phyloP scores from a whole-genome alignment of 2,888 invertebrate genomes.

The Xanthia icteritia region DNA sequence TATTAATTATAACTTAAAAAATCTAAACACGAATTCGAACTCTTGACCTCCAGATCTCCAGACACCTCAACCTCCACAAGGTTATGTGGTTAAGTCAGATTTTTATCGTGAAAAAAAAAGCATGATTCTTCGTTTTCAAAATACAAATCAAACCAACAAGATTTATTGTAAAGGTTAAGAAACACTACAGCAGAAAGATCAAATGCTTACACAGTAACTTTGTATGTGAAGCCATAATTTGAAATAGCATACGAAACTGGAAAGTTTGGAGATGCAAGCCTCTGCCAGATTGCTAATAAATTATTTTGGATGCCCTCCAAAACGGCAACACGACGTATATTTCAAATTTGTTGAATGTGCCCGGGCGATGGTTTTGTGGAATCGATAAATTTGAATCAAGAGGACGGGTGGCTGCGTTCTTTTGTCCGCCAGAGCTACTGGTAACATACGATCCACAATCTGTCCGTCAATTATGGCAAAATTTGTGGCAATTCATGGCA shows the following conservation, averaged over 20 bases:
- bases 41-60: conserved; percentile 6
- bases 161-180: conserved; percentile 29
- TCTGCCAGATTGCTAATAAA: conserved; percentile 61
- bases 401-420: not conserved
- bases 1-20: not conserved
- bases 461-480: not conserved
- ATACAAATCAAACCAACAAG: conserved; percentile 9
- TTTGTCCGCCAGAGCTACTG: not conserved
- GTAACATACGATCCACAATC: not conserved
- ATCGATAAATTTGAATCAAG: conserved; percentile 33
- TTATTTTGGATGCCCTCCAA: conserved; percentile 62
- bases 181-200: conserved; percentile 13
- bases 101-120: not conserved
- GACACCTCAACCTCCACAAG: not conserved
- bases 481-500: not conserved
- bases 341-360: conserved; percentile 47
- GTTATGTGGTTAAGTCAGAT: not conserved
- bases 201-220: conserved; percentile 36
- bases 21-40: not conserved
- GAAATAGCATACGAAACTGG: conserved; percentile 39
- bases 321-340: conserved; percentile 37
- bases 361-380: conserved; percentile 10
- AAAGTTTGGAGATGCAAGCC: conserved; percentile 50
- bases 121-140: not conserved
- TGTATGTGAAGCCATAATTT: conserved; percentile 36